Evolutionary conservation across 2,888 invertebrate genomes (phyloP).

Genomic region (Miltochrista miniata): DNA sequence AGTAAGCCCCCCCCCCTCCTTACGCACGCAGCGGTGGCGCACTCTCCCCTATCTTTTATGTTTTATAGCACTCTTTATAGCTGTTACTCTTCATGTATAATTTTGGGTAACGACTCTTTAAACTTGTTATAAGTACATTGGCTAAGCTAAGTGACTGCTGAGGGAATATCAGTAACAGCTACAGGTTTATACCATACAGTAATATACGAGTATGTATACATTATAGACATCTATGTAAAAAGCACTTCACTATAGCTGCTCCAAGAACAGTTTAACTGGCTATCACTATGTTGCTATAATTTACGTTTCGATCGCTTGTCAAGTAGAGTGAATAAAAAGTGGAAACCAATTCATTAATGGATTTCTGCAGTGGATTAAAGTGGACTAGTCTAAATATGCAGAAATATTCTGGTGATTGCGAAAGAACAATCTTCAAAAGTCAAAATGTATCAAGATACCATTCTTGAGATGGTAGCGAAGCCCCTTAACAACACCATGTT

Average conservation of each 20-base stretch:
- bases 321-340: no score
- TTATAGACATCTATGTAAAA: no score
- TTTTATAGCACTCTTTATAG: constrained; percentile 11
- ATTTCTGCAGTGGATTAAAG: no score
- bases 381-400: no score
- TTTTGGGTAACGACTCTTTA: background rate
- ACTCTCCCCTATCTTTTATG: constrained; percentile 4
- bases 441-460: constrained; percentile 13
- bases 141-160: background rate
- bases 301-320: no score
- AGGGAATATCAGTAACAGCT: background rate
- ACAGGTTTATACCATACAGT: background rate
- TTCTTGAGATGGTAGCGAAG: constrained; percentile 9
- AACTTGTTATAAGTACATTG: background rate
- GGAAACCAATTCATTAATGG: no score
- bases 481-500: constrained; percentile 1
- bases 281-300: no score
- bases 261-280: no score
- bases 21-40: background rate
- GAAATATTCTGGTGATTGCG: no score
- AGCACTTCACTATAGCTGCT: no score
- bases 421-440: no score
- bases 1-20: constrained; percentile 1
- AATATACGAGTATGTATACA: no score
- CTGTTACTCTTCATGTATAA: constrained; percentile 1